Percentiles rank a stretch among this genome's conserved stretches.
Conservation (phyloP, 2,888 invertebrate genomes). For the Drosophila algonquin region DNA sequence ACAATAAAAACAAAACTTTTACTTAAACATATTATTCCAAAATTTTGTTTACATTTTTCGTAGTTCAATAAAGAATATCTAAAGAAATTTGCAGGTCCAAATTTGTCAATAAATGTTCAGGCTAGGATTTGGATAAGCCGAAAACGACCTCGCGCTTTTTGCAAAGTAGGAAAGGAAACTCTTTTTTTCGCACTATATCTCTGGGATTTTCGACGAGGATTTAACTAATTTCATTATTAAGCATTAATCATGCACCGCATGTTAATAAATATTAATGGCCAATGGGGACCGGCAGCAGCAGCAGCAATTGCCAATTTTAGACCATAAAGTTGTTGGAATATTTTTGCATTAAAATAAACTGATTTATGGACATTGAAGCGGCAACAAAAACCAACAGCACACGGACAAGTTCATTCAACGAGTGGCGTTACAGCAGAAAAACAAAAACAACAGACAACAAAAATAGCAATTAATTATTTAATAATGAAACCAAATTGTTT, state of each 20-base stretch:
- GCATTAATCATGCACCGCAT: slow-evolving; percentile 76
- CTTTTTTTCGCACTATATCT: background rate
- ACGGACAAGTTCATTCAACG: slow-evolving; percentile 56
- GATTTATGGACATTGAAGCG: slow-evolving; percentile 57
- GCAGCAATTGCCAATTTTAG: slow-evolving; percentile 68
- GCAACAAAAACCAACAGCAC: slow-evolving; percentile 25
- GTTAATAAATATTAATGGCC: slow-evolving; percentile 78
- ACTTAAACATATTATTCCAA: no score
- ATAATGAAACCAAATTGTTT: slow-evolving; percentile 32
- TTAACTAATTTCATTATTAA: slow-evolving; percentile 71
- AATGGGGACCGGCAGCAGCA: slow-evolving; percentile 31
- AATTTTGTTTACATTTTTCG: no score
- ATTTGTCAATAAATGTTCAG: no score
- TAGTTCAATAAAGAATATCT: no score
- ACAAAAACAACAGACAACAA: slow-evolving; percentile 22
- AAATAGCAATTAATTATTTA: slow-evolving; percentile 74
- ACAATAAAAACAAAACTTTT: no score
- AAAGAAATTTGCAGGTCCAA: no score
- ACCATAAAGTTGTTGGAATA: slow-evolving; percentile 70
- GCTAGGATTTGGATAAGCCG: no score
- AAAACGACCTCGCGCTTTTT: no score
- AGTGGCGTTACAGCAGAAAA: slow-evolving; percentile 27
- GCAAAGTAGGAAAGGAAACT: background rate
- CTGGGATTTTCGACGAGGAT: slow-evolving; percentile 19
- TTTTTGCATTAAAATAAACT: slow-evolving; percentile 71